Conservation (phyloP, 2,797 vertebrate genomes). For the Fistularia commersonii region DNA sequence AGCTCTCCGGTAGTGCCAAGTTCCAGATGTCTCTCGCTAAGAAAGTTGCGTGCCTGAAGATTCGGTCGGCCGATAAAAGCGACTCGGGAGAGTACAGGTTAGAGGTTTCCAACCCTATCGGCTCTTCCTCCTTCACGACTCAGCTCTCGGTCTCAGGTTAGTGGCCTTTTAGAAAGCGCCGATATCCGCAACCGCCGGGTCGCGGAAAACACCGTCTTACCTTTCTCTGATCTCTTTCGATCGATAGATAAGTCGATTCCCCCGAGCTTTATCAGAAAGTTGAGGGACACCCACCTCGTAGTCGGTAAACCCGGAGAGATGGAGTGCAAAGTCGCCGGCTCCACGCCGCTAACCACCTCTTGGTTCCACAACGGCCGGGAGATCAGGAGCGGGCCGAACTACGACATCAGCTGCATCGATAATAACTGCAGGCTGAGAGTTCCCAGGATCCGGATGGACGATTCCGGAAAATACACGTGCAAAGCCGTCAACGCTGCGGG, state of each 20-base stretch:
- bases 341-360: slow-evolving; percentile 85
- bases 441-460: slow-evolving; percentile 75
- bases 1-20: slow-evolving; percentile 78
- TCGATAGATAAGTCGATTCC: slow-evolving; percentile 88
- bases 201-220: neutral
- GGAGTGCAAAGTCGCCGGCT: slow-evolving; percentile 88
- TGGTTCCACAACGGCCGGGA: slow-evolving; percentile 89
- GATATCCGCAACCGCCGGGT: no score
- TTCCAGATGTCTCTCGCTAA: slow-evolving; percentile 84
- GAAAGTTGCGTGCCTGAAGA: slow-evolving; percentile 81
- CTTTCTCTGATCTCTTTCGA: slow-evolving; percentile 49
- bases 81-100: slow-evolving; percentile 87
- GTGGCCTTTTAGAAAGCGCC: slow-evolving; percentile 51
- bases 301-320: slow-evolving; percentile 85
- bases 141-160: slow-evolving; percentile 86
- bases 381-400: slow-evolving; percentile 80
- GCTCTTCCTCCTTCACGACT: slow-evolving; percentile 80
- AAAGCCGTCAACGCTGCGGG: slow-evolving; percentile 86
- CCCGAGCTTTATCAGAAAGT: slow-evolving; percentile 88
- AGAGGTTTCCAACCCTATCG: slow-evolving; percentile 84
- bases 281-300: slow-evolving; percentile 86
- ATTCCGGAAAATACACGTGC: slow-evolving; percentile 86
- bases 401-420: slow-evolving; percentile 84
- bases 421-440: slow-evolving; percentile 81
- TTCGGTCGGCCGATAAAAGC: slow-evolving; percentile 80